Evolutionary conservation across 1,140 invertebrate genomes (phyloP), one percentile per base, ranked within the genome.

Genomic region (Drosophila serrata): DNA sequence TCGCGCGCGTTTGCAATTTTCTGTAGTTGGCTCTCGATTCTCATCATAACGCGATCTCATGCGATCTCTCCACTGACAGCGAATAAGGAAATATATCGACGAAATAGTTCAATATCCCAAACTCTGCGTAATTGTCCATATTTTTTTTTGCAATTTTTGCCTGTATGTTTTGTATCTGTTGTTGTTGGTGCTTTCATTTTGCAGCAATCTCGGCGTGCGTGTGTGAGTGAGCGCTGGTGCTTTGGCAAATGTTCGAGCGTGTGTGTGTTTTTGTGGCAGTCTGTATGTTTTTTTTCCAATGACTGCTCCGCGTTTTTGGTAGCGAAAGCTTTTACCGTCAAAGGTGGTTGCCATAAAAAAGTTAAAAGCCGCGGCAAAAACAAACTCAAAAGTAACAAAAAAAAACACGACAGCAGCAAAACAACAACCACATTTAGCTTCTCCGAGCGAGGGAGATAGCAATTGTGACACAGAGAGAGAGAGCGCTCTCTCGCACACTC

Each of bases 171-270:
- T 75, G 68, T 48, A 53, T 53, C 46, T 77, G 68, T 49, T 57
- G 69, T 65, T 85, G 58, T 76, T 85, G 75, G 43, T 84, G 81
- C 81, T 85, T 85, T 81, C 73, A 73, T 84, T 80, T 84, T 85
- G 76, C 76, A 84, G 80, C 76, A 80, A 84, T 60, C 79, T 82
- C 45, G 64, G 31, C 57, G 49, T 77, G 22, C 53, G 35, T 43
- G 51, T 60, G 40, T 62, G 75, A 65, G 56, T 62, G 75, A 76
- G 63, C 33, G 67, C 62, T 81, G 73, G 70, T 84, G 75, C 76
- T 75, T 72, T 65, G 59, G 43, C 29, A n/a, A 15, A 40, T 39
- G 72, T 77, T 29, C 39, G 33, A 69, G 31, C 45, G 35, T 72
- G 39, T 59, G 33, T 73, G 48, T 55, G 61, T 29, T 48, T 55